Evolutionary conservation across 2,888 invertebrate genomes (phyloP), one percentile per base, ranked within the genome.

Genomic region (Oligia latruncula): DNA sequence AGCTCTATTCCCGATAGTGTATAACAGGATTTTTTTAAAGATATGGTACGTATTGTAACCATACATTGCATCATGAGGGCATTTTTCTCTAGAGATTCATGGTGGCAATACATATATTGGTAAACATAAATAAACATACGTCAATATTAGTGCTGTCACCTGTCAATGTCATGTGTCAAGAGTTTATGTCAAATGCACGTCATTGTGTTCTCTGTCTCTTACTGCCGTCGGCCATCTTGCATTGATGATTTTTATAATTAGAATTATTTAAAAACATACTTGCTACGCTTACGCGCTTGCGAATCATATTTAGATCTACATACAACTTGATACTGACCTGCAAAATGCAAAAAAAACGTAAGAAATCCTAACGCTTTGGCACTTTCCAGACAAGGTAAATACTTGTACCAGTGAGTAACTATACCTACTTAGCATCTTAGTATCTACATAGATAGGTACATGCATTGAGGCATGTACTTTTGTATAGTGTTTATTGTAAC

Each of bases 401-500:
- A 52, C 20, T 20, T 52, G 20, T 52, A 6, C 52, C 2, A 52
- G 6, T 52, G 46, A 46, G 3, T 46, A 46, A 46, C 46, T 46
- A 13, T 3, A 20, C 20, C 52, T 52, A 20, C 20, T 52, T 52
- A 52, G 52, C 20, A 52, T 2, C 8, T 2, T 43, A 13, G 4
- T 35, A 58, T 4, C 13, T 35, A 20, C 9, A n/a, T 43, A 67
- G 11, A n/a, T 43, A 67, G 11, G 4, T 15, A 29, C 20, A 20
- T 13, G 52, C 2, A n/a, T 40, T 15, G 1, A 58, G 9, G 13
- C 17, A 68, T 58, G 35, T 65, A 46, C 17, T 49, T 4, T 8
- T 70, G 8, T 52, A 15, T 64, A 29, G 46, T 72, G 29, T 43
- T 72, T 68, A 5, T 72, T 66, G 40, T 71, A 83, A 46, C 15